phyloP scores from a whole-genome alignment of 2,113 vertebrate genomes.

The Buteo buteo region DNA sequence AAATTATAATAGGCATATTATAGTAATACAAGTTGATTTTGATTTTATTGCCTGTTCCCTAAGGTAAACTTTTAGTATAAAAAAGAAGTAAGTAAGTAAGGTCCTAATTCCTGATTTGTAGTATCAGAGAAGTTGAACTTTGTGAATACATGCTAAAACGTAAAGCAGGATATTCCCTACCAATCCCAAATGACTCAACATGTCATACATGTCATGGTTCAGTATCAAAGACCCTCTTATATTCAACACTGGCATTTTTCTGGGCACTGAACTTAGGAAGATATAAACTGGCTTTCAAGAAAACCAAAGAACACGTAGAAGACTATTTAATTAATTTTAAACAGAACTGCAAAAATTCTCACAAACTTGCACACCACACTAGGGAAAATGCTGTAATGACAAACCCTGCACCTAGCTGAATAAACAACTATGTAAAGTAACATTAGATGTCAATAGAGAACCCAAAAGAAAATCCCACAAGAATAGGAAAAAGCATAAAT shows the following conservation, averaged over 20 bases:
- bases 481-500: not conserved
- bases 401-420: not conserved
- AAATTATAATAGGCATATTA: not conserved
- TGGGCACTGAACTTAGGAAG: not conserved
- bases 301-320: not conserved
- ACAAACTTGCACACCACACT: not conserved
- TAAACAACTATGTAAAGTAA: not conserved
- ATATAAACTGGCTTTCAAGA: not conserved
- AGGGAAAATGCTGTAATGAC: not conserved
- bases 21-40: not conserved
- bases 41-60: not conserved
- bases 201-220: not conserved
- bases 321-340: not conserved
- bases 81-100: not conserved
- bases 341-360: not conserved
- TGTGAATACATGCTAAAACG: not conserved
- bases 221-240: not conserved
- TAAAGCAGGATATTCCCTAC: not conserved
- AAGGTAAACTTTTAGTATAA: not conserved
- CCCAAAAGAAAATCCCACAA: not conserved
- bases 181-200: not conserved
- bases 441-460: not conserved
- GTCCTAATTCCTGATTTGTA: not conserved
- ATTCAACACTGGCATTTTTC: not conserved
- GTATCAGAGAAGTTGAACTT: not conserved